Conservation (phyloP, 2,113 vertebrate species). For the Istiophorus platypterus region DNA sequence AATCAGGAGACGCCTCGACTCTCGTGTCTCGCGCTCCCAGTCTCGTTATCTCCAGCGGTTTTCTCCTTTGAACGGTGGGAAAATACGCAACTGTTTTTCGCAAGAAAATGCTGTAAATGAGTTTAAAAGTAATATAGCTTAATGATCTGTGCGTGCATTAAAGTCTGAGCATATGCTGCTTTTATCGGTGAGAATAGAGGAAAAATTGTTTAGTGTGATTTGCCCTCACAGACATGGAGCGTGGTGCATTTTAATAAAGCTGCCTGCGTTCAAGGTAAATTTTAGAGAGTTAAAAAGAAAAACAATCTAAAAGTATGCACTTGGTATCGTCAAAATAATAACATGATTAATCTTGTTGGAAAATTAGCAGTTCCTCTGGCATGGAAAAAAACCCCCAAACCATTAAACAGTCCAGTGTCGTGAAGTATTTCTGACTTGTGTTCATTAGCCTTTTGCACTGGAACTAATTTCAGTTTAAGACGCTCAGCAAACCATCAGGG, state of each 20-base stretch:
- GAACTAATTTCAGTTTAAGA: conserved; percentile 41
- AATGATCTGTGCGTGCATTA: neutral
- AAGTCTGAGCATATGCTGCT: neutral
- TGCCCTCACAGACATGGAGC: neutral
- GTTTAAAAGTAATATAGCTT: neutral
- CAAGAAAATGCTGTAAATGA: neutral
- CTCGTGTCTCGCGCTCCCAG: neutral
- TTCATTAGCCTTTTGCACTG: conserved; percentile 58
- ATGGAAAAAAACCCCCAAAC: conserved; percentile 4
- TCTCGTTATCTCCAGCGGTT: neutral
- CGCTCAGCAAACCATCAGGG: conserved; percentile 10
- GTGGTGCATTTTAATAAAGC: conserved; percentile 9
- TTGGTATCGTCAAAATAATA: neutral
- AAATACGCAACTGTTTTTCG: neutral
- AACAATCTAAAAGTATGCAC: neutral
- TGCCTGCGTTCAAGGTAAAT: neutral
- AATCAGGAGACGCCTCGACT: conserved; percentile 50
- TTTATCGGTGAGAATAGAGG: neutral
- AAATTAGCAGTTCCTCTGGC: neutral
- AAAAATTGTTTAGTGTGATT: neutral
- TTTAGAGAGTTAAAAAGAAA: neutral
- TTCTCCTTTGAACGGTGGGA: neutral
- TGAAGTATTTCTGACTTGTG: conserved; percentile 48
- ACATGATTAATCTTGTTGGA: neutral
- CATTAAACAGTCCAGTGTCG: conserved; percentile 37